phyloP scores from a whole-genome alignment of 2,888 invertebrate genomes.

The Caradrina kadenii region DNA sequence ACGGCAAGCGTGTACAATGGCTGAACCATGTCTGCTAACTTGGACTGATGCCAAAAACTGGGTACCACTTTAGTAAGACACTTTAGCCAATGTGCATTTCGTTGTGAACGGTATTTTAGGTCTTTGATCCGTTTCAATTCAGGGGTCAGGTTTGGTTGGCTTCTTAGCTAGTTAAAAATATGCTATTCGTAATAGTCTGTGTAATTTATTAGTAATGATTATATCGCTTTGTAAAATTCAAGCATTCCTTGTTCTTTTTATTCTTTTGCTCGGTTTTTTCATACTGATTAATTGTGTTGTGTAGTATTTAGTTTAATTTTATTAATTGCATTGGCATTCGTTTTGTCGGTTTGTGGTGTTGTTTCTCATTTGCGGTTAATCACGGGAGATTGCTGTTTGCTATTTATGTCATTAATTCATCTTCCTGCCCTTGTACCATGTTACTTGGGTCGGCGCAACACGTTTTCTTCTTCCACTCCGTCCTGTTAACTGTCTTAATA shows the following conservation, averaged over 20 bases:
- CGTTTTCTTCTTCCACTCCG: too few relatives aligned
- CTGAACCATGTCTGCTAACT: slow-evolving; percentile 60
- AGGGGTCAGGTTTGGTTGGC: slow-evolving; percentile 40
- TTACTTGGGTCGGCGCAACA: too few relatives aligned
- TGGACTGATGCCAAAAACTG: slow-evolving; percentile 71
- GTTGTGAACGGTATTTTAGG: slow-evolving; percentile 38
- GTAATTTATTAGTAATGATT: slow-evolving; percentile 63
- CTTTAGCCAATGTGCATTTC: slow-evolving; percentile 49
- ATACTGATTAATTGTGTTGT: slow-evolving; percentile 51
- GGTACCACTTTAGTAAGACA: slow-evolving; percentile 64
- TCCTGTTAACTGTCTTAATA: too few relatives aligned
- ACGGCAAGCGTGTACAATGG: slow-evolving; percentile 63
- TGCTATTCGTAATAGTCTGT: slow-evolving; percentile 55
- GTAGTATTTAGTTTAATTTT: slow-evolving; percentile 28
- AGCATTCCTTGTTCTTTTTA: slow-evolving; percentile 57
- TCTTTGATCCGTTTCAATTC: slow-evolving; percentile 25
- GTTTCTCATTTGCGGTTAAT: slow-evolving; percentile 35
- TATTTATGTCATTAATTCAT: too few relatives aligned
- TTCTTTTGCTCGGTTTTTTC: slow-evolving; percentile 31
- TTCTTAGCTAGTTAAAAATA: slow-evolving; percentile 56
- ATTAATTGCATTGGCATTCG: slow-evolving; percentile 30
- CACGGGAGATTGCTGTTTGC: slow-evolving; percentile 20
- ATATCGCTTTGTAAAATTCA: slow-evolving; percentile 64
- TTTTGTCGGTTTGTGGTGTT: slow-evolving; percentile 24
- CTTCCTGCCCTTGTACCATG: too few relatives aligned